phyloP scores from a whole-genome alignment of 1,140 invertebrate species.

The Aphaenogaster floridana region DNA sequence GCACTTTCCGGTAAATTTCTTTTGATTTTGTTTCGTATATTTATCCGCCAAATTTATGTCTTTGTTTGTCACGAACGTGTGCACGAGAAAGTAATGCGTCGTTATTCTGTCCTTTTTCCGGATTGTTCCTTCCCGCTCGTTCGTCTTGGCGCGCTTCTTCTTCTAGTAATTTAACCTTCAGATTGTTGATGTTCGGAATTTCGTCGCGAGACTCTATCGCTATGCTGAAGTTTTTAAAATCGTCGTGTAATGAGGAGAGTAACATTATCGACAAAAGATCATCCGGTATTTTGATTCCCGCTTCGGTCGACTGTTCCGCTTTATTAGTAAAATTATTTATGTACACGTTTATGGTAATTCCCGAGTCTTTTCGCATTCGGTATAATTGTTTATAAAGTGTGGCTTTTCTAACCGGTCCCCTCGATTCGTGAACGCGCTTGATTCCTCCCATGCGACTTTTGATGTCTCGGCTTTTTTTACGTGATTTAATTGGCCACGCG shows the following conservation, averaged over 20 bases:
- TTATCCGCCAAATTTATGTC: neutral
- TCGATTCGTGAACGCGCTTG: neutral
- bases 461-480: too few relatives aligned
- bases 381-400: neutral
- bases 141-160: neutral
- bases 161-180: neutral
- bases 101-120: neutral
- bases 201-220: slow-evolving; percentile 13
- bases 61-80: neutral
- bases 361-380: neutral
- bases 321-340: neutral
- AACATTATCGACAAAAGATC: slow-evolving; percentile 29
- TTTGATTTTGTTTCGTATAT: neutral
- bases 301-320: neutral
- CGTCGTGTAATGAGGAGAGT: neutral
- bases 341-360: neutral
- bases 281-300: neutral
- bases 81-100: neutral
- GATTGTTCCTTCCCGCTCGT: neutral
- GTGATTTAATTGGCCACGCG: too few relatives aligned
- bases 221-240: neutral
- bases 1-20: neutral
- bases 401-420: neutral
- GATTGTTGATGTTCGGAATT: neutral
- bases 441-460: too few relatives aligned